Evolutionary conservation across 92 coral and sea anemone genomes (phyloP), one percentile per base, ranked within the genome.

Genomic region (Actinostola sp.): DNA sequence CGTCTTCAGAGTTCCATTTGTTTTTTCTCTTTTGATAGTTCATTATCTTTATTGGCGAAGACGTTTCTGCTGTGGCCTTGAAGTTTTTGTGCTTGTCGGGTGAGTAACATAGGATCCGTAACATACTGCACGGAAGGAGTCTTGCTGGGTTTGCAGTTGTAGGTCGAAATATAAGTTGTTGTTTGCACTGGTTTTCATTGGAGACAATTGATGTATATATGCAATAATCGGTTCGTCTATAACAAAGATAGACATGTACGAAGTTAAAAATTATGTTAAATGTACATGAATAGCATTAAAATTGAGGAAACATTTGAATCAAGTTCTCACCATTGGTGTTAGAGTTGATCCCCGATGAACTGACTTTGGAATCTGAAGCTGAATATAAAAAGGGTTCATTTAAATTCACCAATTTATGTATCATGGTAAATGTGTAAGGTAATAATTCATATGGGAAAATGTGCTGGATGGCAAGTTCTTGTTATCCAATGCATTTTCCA

Each of bases 1-100:
- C 93, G 15, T 83, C 84, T 29, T 75, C 72, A 17, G 43, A 54
- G 19, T 77, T 67, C 41, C 64, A 63, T n/a, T 0, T 21, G 52
- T 88, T 73, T 50, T 76, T 78, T 71, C 83, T 78, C 35, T 79
- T 41, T 29, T 74, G 82, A 66, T 41, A 88, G 48, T 79, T 83
- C 45, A 75, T 26, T 34, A 83, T 52, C 67, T 80, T 83, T 29
- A 74, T 65, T 2, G 93, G 84, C 8, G 81, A 83, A 2, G 89
- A 70, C 8, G 76, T 67, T 59, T 88, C 89, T 25, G 44, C 51
- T 51, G 60, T 88, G 23, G 49, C 16, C 23, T 63, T 76, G 81
- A 82, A 77, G 28, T 52, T 20, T 23, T 60, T 43, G 60, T 79
- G 89, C 67, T 88, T 88, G 29, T 88, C 86, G 48, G 89, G 77